phyloP scores from a whole-genome alignment of 2,888 invertebrate species.

The Muschampia plurimacula region DNA sequence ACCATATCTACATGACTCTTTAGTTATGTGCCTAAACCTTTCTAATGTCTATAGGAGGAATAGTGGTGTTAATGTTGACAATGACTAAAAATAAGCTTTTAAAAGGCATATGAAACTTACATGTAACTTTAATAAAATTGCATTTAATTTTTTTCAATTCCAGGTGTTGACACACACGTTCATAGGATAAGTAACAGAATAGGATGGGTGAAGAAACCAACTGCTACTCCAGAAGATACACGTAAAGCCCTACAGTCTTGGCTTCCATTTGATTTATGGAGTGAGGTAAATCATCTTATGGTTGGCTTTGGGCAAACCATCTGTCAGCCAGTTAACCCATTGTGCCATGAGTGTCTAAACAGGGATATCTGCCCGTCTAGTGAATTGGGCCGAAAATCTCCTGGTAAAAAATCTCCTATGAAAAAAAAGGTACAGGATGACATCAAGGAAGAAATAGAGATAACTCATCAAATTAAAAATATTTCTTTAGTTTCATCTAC shows the following conservation, averaged over 20 bases:
- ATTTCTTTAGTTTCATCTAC: not conserved
- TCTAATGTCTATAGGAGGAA: not conserved
- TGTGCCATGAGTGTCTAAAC: slow-evolving; percentile 94
- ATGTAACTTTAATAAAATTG: too few species aligned
- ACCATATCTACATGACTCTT: too few species aligned
- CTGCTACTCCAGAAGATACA: slow-evolving; percentile 95
- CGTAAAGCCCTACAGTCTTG: slow-evolving; percentile 93
- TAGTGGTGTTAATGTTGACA: too few species aligned
- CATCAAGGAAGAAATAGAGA: slow-evolving; percentile 45
- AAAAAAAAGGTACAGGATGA: slow-evolving; percentile 48
- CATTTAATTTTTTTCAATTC: slow-evolving; percentile 45
- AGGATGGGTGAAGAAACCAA: slow-evolving; percentile 91
- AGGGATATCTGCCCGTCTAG: slow-evolving; percentile 91
- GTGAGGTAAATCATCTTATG: slow-evolving; percentile 94
- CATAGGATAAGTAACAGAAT: slow-evolving; percentile 97
- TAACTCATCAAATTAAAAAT: slow-evolving; percentile 4
- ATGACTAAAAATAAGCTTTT: too few species aligned
- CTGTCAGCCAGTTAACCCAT: slow-evolving; percentile 93
- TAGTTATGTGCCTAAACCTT: not conserved
- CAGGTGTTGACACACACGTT: slow-evolving; percentile 98
- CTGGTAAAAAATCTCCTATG: slow-evolving; percentile 64
- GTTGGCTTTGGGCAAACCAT: slow-evolving; percentile 99
- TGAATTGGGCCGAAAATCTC: slow-evolving; percentile 68
- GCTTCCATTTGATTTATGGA: slow-evolving; percentile 95
- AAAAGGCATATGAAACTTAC: too few species aligned